Evolutionary conservation across 1,140 invertebrate genomes (phyloP), one percentile per base, ranked within the genome.

Genomic region (Dolichoris vasculosae): DNA sequence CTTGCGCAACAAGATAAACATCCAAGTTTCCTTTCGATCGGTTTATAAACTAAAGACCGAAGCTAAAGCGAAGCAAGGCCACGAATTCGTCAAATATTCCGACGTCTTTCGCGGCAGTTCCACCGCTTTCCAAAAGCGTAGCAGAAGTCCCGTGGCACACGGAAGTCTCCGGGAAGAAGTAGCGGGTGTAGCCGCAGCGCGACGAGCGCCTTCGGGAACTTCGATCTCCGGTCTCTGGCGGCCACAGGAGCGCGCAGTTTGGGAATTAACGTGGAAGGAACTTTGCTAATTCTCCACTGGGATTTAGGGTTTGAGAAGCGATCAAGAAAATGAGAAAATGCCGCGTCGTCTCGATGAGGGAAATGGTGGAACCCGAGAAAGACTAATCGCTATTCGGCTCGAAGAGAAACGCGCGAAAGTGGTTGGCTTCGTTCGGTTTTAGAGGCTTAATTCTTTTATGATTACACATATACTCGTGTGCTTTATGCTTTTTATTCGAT

Each of bases 251-350:
- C 30, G 32, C 35, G 67, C 75, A 75, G 69, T 75, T 82, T 40
- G 38, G 64, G 69, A 82, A 75, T 82, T 82, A 82, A 51, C 35
- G 69, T 32, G 51, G 46, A 43, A 26, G 69, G 35, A 82, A 82
- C 81, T 82, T 82, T 75, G 20, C 46, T 75, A 75, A 75, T 75
- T 73, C 81, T 82, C 69, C 69, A 26, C 35, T 51, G 81, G 81
- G 69, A 75, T 75, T 75, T 82, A 38, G 64, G 67, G 23, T 82
- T 67, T n/a, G 67, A 30, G 64, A 82, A 43, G 48, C 81, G 46
- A 82, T 71, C 23, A 35, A 48, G 46, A 82, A 82, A 73, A 73
- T 59, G 81, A 82, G 69, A 35, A 82, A 46, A 55, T n/a, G 55
- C 35, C 55, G 23, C 20, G 38, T 23, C n/a, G 75, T 11, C n/a